Base-by-base conservation (phyloP, 1,140 invertebrate species). In the Teleopsis dalmanni region DNA sequence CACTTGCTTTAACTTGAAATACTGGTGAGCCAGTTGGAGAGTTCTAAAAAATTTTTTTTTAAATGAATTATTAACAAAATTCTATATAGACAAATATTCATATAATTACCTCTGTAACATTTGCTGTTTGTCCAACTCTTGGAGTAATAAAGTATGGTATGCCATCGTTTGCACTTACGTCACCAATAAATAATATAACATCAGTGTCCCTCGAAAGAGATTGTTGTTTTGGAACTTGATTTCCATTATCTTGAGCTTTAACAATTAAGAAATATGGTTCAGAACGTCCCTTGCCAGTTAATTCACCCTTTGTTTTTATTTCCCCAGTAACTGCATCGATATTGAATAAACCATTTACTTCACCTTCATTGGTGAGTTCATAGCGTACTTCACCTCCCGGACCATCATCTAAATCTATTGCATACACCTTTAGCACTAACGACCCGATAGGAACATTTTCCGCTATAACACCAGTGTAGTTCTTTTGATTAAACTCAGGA, bases 111-210 rank as follows among this genome's bases (percentile, higher is more conserved):
- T 90, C 86, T 5, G 80, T 76, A n/a, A 88, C 73, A 54, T 77
- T 78, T 1, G 85, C 80, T 5, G 79, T 67, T 63, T 89, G 84
- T n/a, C 84, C 81, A 0, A 79, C 63, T 4, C 78, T 78, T 0
- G 87, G 86, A 35, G 79, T 72, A 7, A 88, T 78, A 53, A 91
- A 88, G 7, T 78, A 72, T 0, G 88, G 88, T 7, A 89, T 82
- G 1, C 87, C 88, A 63, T 91, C 87, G 59, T 91, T 91, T 47
- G 81, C 81, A 33, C 86, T 85, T 0, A 91, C 83, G 59, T 91
- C 87, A 0, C 87, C 85, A 21, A 91, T 83, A 52, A 82, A 85
- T 2, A 91, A 59, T 2, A 76, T 73, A 0, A 90, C 60, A 18
- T 76, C 75, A 0, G 81, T 77, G 37, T 87, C 83, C 0, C 79